These are phyloP conservation scores for Platypus cylindrus DNA, from an alignment of 2,888 invertebrate species.

Conservation along the genomic window DNA sequence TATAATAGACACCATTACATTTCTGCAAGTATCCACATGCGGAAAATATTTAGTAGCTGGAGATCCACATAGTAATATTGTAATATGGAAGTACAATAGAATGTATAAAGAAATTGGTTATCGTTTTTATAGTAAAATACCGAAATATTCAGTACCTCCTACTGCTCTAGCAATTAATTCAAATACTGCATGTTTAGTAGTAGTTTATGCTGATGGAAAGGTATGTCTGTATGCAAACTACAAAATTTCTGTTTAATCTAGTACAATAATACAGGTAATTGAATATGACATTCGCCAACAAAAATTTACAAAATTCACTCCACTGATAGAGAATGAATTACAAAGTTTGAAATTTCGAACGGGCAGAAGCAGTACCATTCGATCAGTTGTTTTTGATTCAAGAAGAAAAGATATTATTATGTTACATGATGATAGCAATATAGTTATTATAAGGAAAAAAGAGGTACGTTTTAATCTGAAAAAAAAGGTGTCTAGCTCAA, in stretches of 20 bases:
- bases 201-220: constrained; percentile 70
- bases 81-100: constrained; percentile 43
- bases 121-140: constrained; percentile 46
- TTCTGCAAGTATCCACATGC: constrained; percentile 39
- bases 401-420: constrained; percentile 51
- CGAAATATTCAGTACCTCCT: constrained; percentile 54
- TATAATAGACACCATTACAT: constrained; percentile 43
- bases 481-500: not conserved
- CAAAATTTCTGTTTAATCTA: constrained; percentile 3
- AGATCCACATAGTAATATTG: constrained; percentile 51
- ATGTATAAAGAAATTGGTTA: too few relatives aligned
- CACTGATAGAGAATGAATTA: too few relatives aligned
- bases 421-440: constrained; percentile 57
- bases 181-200: constrained; percentile 44
- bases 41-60: constrained; percentile 53
- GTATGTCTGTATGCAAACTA: constrained; percentile 34
- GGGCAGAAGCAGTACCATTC: too few relatives aligned
- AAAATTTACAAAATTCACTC: constrained; percentile 53
- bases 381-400: constrained; percentile 50
- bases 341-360: too few relatives aligned
- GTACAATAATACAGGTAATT: constrained; percentile 54
- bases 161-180: constrained; percentile 60
- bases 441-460: constrained; percentile 48
- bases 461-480: too few relatives aligned
- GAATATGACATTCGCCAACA: constrained; percentile 58